These are phyloP conservation scores for Calyptomena viridis DNA, from an alignment of 2,113 vertebrate species.

Conservation along the genomic window DNA sequence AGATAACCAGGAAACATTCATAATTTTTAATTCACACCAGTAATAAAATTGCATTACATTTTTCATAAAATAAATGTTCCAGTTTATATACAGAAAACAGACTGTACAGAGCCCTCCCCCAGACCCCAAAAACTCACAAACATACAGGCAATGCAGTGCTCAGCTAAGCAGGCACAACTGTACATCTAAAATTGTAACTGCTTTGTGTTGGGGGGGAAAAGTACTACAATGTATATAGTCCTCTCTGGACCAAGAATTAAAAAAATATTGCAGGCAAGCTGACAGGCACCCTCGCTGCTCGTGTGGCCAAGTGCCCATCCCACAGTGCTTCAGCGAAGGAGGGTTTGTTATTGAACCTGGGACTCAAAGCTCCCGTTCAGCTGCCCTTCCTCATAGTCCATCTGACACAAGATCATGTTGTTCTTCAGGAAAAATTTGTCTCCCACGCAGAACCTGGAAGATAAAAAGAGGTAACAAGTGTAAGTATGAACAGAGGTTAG, in stretches of 20 bases:
- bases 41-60: constrained; percentile 99
- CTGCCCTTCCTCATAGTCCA: constrained; percentile 99
- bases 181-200: constrained; percentile 92
- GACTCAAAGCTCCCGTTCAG: constrained; percentile 98
- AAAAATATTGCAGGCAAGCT: constrained; percentile 92
- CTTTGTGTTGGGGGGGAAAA: constrained; percentile 86
- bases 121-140: constrained; percentile 90
- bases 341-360: constrained; percentile 91
- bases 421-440: constrained; percentile 99
- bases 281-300: constrained; percentile 81
- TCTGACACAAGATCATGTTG: constrained; percentile 99
- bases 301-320: constrained; percentile 80
- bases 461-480: background rate
- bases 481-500: background rate
- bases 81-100: constrained; percentile 99
- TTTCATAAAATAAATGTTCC: constrained; percentile 99
- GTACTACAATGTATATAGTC: constrained; percentile 87
- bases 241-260: constrained; percentile 87
- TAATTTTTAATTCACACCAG: constrained; percentile 99
- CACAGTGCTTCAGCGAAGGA: constrained; percentile 66
- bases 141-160: constrained; percentile 95
- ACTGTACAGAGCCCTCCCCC: constrained; percentile 97
- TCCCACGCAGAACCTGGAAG: constrained; percentile 95
- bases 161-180: constrained; percentile 94
- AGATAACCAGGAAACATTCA: constrained; percentile 81